Conservation (phyloP, 2,113 vertebrate species). For the Anhinga anhinga region DNA sequence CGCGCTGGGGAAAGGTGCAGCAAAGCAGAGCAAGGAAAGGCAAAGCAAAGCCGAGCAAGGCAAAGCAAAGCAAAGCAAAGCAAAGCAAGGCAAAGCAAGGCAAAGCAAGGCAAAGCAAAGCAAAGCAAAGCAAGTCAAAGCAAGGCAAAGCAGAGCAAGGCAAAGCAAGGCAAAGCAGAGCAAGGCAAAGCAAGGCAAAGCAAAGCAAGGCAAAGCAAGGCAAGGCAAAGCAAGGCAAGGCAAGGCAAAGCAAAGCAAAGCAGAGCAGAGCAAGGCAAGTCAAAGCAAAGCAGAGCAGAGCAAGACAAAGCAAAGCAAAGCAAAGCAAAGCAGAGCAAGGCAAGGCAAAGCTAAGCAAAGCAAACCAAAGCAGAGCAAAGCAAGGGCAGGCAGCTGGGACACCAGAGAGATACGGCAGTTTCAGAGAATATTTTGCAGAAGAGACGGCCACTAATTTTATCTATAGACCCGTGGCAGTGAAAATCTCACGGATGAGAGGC, state of each 20-base stretch:
- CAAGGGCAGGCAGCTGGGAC: not conserved
- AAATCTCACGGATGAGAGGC: not conserved
- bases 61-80: not conserved
- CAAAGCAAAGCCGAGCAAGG: too few species aligned
- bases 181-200: too few species aligned
- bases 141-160: too few species aligned
- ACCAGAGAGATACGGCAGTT: not conserved
- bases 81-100: not conserved
- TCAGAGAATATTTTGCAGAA: not conserved
- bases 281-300: too few species aligned
- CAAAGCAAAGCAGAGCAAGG: too few species aligned
- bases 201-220: too few species aligned
- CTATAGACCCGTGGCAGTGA: not conserved
- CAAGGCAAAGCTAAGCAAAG: too few species aligned
- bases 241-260: too few species aligned
- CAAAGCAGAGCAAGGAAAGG: not conserved
- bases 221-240: not conserved
- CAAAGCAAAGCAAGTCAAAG: too few species aligned
- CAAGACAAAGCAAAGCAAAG: not conserved
- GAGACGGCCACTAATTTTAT: not conserved
- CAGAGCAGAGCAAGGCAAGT: not conserved
- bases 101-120: too few species aligned
- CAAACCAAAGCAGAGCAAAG: too few species aligned
- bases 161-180: not conserved
- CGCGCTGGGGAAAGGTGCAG: accelerated